phyloP scores from a whole-genome alignment of 2,113 vertebrate species.

The Coptodon bakossiorum region DNA sequence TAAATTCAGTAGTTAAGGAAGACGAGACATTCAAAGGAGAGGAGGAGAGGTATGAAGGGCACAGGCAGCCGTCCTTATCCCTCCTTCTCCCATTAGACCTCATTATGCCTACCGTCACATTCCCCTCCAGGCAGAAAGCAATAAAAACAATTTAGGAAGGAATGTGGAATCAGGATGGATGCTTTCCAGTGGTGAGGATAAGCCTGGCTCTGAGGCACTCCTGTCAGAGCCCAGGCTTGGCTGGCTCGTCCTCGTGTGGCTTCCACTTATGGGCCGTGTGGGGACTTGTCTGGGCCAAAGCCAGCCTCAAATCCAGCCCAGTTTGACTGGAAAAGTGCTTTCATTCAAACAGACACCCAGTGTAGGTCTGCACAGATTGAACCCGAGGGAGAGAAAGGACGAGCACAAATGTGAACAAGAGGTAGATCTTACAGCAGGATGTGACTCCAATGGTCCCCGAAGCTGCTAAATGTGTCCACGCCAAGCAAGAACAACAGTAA shows the following conservation, averaged over 20 bases:
- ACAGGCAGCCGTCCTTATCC: neutral
- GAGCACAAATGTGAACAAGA: neutral
- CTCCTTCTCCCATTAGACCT: neutral
- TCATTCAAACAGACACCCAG: neutral
- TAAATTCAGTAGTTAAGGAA: neutral
- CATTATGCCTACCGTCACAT: neutral
- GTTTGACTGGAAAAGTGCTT: neutral
- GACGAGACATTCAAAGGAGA: neutral
- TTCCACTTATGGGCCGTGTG: neutral
- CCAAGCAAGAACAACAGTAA: neutral
- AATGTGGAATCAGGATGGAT: neutral
- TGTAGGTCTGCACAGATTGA: neutral
- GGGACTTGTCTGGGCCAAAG: neutral
- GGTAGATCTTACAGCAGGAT: fast-evolving
- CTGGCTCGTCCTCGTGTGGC: neutral
- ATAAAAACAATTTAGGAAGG: conserved; percentile 8
- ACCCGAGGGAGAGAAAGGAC: neutral
- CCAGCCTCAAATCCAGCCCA: neutral
- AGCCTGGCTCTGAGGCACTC: neutral
- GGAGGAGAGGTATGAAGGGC: neutral
- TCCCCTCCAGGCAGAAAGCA: neutral
- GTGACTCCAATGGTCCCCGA: fast-evolving
- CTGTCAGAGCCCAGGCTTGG: neutral
- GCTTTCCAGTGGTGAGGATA: neutral
- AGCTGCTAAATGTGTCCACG: neutral